Conservation (phyloP, 2,888 invertebrate genomes). For the Timema podura region DNA sequence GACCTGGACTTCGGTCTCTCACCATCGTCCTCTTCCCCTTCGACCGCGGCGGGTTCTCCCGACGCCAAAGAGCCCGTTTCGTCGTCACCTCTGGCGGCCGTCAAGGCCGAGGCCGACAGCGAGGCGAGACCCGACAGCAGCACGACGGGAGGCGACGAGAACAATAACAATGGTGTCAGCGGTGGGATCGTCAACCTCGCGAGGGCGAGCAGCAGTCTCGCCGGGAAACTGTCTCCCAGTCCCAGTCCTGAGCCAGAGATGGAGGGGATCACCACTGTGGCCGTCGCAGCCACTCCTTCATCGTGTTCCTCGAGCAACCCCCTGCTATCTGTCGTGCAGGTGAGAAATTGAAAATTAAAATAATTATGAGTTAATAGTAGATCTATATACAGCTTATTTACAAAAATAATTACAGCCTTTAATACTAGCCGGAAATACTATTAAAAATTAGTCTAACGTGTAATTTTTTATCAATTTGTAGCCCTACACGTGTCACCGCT, state of each 20-base stretch:
- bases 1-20: slow-evolving; percentile 52
- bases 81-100: slow-evolving; percentile 38
- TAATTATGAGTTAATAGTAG: too few species aligned
- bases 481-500: too few species aligned
- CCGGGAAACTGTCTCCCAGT: slow-evolving; percentile 22
- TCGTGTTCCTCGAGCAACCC: slow-evolving; percentile 20
- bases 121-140: slow-evolving; percentile 45
- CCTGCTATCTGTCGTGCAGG: slow-evolving; percentile 32
- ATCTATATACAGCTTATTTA: slow-evolving; percentile 35
- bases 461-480: too few species aligned
- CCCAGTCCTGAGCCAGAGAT: slow-evolving; percentile 22
- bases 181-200: not conserved
- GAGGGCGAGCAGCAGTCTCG: not conserved
- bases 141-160: slow-evolving; percentile 45
- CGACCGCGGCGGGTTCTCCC: slow-evolving; percentile 15
- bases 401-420: too few species aligned
- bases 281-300: slow-evolving; percentile 21
- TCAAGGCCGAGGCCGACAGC: slow-evolving; percentile 43
- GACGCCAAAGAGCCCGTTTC: slow-evolving; percentile 46
- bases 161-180: slow-evolving; percentile 44
- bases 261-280: slow-evolving; percentile 14
- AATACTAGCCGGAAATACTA: too few species aligned
- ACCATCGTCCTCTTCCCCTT: slow-evolving; percentile 39
- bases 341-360: not conserved
- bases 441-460: too few species aligned